phyloP scores from a whole-genome alignment of 2,113 vertebrate genomes.

The Pristiophorus japonicus region DNA sequence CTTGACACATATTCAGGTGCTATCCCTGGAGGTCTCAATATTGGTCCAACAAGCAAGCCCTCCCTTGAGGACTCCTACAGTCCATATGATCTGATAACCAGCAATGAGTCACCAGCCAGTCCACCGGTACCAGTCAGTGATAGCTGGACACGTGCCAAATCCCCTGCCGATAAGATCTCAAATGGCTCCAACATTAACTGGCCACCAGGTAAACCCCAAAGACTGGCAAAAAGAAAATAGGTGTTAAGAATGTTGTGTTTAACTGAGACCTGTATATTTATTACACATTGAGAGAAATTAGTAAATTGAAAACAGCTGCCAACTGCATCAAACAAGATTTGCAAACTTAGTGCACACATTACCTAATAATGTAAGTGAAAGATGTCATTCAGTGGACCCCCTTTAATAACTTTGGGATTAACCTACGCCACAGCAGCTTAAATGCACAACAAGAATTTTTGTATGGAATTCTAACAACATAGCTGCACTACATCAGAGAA shows the following conservation, averaged over 20 bases:
- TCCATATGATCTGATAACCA: slow-evolving; percentile 86
- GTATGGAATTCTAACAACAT: neutral
- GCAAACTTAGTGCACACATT: slow-evolving; percentile 18
- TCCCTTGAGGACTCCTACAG: slow-evolving; percentile 88
- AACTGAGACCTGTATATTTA: slow-evolving; percentile 32
- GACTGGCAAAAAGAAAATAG: slow-evolving; percentile 32
- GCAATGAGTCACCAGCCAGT: slow-evolving; percentile 82
- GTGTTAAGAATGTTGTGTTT: slow-evolving; percentile 38
- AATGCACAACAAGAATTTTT: neutral
- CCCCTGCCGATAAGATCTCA: slow-evolving; percentile 84
- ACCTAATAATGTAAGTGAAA: slow-evolving; percentile 4
- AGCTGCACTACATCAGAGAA: neutral
- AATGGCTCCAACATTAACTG: slow-evolving; percentile 96
- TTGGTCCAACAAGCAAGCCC: slow-evolving; percentile 80
- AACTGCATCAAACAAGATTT: slow-evolving; percentile 24
- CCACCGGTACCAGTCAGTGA: slow-evolving; percentile 81
- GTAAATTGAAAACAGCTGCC: slow-evolving; percentile 19
- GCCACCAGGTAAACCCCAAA: slow-evolving; percentile 76
- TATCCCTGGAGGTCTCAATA: slow-evolving; percentile 82
- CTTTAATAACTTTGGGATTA: slow-evolving; percentile 28
- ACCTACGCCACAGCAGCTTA: neutral
- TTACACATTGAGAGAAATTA: slow-evolving; percentile 13
- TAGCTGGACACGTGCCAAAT: slow-evolving; percentile 93
- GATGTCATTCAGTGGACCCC: slow-evolving; percentile 4
- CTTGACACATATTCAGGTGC: slow-evolving; percentile 60